Conservation (phyloP, 2,888 invertebrate genomes). For the Pogonocherus hispidulus region DNA sequence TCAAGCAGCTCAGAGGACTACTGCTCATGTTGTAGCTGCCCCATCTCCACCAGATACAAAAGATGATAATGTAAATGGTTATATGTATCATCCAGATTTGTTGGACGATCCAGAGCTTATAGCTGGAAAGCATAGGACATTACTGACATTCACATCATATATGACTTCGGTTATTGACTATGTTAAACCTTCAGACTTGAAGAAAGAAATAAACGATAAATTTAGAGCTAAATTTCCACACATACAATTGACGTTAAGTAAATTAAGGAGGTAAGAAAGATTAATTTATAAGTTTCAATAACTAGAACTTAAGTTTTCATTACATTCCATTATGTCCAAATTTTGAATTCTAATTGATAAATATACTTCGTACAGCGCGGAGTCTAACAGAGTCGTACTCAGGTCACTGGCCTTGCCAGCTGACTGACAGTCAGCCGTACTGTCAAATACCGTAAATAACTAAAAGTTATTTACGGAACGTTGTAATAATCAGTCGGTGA, state of each 20-base stretch:
- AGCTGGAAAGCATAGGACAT: conserved; percentile 89
- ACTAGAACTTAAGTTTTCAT: too few relatives aligned
- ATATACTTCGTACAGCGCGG: too few relatives aligned
- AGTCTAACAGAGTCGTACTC: too few relatives aligned
- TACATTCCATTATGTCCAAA: too few relatives aligned
- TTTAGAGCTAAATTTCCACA: conserved; percentile 96
- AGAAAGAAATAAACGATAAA: conserved; percentile 97
- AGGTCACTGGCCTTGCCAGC: too few relatives aligned
- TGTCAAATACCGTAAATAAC: too few relatives aligned
- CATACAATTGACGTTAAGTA: conserved; percentile 94
- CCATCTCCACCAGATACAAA: conserved; percentile 68
- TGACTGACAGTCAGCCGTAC: too few relatives aligned
- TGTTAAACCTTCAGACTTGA: conserved; percentile 94
- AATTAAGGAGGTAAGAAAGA: conserved; percentile 86
- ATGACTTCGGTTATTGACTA: conserved; percentile 98
- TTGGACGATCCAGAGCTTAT: conserved; percentile 94
- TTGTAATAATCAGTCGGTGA: too few relatives aligned
- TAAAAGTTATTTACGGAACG: too few relatives aligned
- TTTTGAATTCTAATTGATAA: too few relatives aligned
- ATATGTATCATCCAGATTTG: conserved; percentile 84
- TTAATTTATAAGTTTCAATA: neutral
- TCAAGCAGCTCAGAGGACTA: conserved; percentile 71
- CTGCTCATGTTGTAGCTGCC: conserved; percentile 68
- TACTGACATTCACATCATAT: conserved; percentile 89
- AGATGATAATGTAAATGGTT: conserved; percentile 63